Percentiles rank a stretch among this genome's conserved stretches.
Conservation (phyloP, 1,140 invertebrate genomes). For the Papilio helenus region DNA sequence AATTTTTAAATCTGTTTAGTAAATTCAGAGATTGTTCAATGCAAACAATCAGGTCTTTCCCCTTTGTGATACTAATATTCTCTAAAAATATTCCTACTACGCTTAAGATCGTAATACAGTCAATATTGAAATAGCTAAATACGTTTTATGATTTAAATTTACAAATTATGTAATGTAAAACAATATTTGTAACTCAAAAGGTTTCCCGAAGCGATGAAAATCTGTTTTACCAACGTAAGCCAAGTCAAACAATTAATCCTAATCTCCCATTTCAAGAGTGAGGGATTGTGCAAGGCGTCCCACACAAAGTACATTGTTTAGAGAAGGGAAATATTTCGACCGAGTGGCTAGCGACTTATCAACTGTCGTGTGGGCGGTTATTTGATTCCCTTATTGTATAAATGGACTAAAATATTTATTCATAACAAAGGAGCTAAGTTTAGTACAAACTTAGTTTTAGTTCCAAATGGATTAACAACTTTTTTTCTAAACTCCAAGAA, state of each 20-base stretch:
- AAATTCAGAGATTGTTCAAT: too few relatives aligned
- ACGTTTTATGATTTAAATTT: too few relatives aligned
- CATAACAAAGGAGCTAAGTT: background rate
- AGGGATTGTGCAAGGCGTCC: constrained; percentile 19
- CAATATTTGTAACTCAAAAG: background rate
- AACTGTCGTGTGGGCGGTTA: constrained; percentile 16
- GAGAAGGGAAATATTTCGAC: constrained; percentile 2
- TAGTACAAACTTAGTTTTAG: background rate
- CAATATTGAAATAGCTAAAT: too few relatives aligned
- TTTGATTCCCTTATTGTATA: constrained; percentile 13
- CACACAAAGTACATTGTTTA: constrained; percentile 1
- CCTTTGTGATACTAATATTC: too few relatives aligned
- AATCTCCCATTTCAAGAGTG: constrained; percentile 5
- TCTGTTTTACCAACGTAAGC: background rate
- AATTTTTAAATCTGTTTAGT: too few relatives aligned
- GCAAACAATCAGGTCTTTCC: too few relatives aligned
- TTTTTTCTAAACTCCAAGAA: background rate
- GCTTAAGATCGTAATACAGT: too few relatives aligned
- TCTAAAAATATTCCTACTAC: too few relatives aligned
- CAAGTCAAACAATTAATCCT: constrained; percentile 21
- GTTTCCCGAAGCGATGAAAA: background rate
- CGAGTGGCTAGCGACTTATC: constrained; percentile 12
- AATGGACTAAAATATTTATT: constrained; percentile 8
- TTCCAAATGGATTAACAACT: background rate
- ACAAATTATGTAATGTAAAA: background rate